Evolutionary conservation across 2,113 vertebrate genomes (phyloP).

Genomic region (Xiphorhynchus elegans): DNA sequence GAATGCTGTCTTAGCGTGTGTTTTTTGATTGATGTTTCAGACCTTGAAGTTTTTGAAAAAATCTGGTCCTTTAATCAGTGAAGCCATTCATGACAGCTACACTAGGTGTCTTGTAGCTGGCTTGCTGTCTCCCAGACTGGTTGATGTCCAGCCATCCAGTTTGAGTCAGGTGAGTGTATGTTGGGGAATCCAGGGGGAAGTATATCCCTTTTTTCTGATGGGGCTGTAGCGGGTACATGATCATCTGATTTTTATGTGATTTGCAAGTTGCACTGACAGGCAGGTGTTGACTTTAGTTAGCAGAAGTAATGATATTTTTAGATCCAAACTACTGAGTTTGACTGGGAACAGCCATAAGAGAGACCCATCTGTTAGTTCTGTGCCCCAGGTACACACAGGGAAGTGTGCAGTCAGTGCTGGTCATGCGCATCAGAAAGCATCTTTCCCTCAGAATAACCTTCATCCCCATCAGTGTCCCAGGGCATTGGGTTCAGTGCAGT

Average conservation of each 20-base stretch:
- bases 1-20: not conserved
- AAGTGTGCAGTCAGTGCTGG: not conserved
- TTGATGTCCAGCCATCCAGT: slow-evolving; percentile 86
- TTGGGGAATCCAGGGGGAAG: not conserved
- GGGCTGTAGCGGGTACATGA: not conserved
- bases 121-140: slow-evolving; percentile 86
- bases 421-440: not conserved
- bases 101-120: slow-evolving; percentile 92
- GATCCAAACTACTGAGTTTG: not conserved
- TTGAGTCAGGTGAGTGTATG: slow-evolving; percentile 82
- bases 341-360: not conserved
- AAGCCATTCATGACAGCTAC: slow-evolving; percentile 86
- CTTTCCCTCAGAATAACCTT: not conserved
- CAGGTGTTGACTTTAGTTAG: not conserved
- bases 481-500: not conserved
- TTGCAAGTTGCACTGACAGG: not conserved
- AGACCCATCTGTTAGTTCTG: fast-evolving
- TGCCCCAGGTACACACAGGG: fast-evolving
- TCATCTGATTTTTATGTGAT: not conserved
- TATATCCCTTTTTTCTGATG: not conserved
- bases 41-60: slow-evolving; percentile 92
- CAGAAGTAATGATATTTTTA: not conserved
- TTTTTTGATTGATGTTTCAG: slow-evolving; percentile 71
- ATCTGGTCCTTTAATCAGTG: slow-evolving; percentile 84
- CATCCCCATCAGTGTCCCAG: not conserved